phyloP scores from a whole-genome alignment of 2,797 vertebrate species.

The Brachyrhaphis roseni region DNA sequence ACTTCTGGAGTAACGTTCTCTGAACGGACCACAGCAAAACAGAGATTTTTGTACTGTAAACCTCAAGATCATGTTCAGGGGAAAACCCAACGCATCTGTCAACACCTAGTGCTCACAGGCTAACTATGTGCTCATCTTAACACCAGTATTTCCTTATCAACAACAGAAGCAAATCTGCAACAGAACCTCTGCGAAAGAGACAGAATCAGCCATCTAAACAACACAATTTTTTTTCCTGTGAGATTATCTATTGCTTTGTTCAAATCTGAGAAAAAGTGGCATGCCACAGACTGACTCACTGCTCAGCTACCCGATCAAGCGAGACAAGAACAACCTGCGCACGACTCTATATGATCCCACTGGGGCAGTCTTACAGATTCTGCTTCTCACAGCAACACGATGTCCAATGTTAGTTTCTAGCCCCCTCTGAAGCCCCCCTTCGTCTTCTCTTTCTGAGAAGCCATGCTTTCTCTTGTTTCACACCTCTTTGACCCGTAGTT shows the following conservation, averaged over 20 bases:
- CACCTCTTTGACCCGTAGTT: conserved; percentile 53
- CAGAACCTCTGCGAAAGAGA: neutral
- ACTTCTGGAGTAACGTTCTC: neutral
- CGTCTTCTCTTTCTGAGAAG: conserved; percentile 37
- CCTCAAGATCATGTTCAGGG: neutral
- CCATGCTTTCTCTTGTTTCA: conserved; percentile 46
- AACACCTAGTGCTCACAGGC: neutral
- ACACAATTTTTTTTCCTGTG: neutral
- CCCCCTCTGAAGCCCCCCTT: neutral
- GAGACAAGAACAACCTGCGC: conserved; percentile 81
- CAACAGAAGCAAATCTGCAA: neutral
- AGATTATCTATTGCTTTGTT: conserved; percentile 9
- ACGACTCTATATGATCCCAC: conserved; percentile 82
- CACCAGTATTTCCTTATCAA: neutral
- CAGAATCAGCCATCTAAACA: neutral
- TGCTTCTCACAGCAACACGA: conserved; percentile 24
- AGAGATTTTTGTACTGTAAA: neutral
- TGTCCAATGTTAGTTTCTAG: conserved; percentile 19
- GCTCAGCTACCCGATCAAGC: conserved; percentile 82
- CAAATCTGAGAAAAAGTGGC: conserved; percentile 59
- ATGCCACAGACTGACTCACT: conserved; percentile 76
- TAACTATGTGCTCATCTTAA: neutral
- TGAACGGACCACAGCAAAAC: neutral
- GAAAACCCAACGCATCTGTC: neutral
- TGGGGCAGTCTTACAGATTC: conserved; percentile 80